Base-by-base conservation (phyloP, 2,113 vertebrate genomes). In the Charina bottae region DNA sequence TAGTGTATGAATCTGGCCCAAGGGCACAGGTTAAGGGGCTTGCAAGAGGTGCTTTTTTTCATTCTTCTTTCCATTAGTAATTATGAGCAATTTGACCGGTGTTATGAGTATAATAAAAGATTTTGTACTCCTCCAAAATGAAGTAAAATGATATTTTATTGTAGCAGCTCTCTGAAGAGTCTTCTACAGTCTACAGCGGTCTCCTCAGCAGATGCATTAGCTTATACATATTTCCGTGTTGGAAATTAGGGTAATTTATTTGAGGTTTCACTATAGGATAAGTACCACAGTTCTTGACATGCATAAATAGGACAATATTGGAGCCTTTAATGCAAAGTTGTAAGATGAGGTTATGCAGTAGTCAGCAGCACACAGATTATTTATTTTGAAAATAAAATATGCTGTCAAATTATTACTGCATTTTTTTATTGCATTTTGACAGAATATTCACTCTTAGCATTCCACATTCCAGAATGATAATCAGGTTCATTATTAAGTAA, bases 311-410 rank as follows among this genome's bases (percentile, higher is more conserved):
- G 78, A 59, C 56, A 53, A 53, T 58, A 93, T 92, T 95, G 91
- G 64, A 85, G 59, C 55, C 9, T 95, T 62, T 93, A 42, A 56
- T 6, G 23, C 88, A 17, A 78, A 26, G 42, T 92, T 96, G 92
- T 83, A 93, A 15, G 37, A 59, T 85, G 56, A 33, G 86, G 86
- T 4, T 91, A 6, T 92, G 88, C 94, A 28, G 58, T 11, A 62
- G 49, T 24, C 55, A 13, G 56, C 49, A 59, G 42, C 92, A 92
- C 53, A 91, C 46, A 92, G 68, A 91, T 8, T 6, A 94, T 85
- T 94, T 54, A 8, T 93, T 93, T 84, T 93, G 84, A 88, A 96
- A 96, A 93, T 42, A 95, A 78, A 92, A 92, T 88, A 64, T 58
- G 37, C 88, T 87, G 58, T 87, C 28, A 87, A 87, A 87, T 60